These are phyloP conservation scores for Diadophis punctatus DNA, from an alignment of 2,113 vertebrate species.

Conservation along the genomic window DNA sequence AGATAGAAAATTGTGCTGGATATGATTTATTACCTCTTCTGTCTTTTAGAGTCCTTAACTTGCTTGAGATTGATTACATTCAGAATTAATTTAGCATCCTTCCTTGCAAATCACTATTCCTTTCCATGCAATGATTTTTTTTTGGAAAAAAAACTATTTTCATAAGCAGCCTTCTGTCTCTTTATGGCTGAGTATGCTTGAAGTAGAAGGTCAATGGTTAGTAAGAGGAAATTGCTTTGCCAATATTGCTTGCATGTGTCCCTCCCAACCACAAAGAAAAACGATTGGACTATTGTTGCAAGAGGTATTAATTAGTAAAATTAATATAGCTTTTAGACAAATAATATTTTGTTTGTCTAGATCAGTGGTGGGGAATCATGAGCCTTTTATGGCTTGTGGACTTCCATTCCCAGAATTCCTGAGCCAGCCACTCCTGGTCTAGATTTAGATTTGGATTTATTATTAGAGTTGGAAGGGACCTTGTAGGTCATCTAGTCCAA, in stretches of 20 bases:
- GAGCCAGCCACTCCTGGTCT: background rate
- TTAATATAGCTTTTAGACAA: background rate
- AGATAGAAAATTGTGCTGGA: conserved; percentile 7
- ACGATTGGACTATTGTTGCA: background rate
- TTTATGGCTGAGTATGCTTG: conserved; percentile 5
- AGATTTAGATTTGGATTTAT: too few relatives aligned
- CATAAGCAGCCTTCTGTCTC: background rate
- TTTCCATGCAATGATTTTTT: background rate
- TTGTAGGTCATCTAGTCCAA: too few relatives aligned
- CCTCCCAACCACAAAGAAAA: accelerated
- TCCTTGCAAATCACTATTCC: conserved; percentile 23
- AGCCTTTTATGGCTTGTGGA: background rate
- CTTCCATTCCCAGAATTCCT: background rate
- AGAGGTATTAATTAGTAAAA: background rate
- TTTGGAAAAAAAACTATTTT: background rate
- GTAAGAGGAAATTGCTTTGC: background rate
- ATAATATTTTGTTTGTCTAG: background rate
- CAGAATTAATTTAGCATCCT: conserved; percentile 34
- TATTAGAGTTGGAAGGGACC: too few relatives aligned
- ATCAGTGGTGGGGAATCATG: background rate
- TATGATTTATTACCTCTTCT: conserved; percentile 35
- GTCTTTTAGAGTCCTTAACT: conserved; percentile 27
- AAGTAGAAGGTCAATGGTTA: background rate
- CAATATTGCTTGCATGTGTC: background rate
- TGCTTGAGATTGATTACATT: conserved; percentile 34